Percentiles rank a stretch among this genome's conserved stretches.
phyloP scores from a whole-genome alignment of 2,113 vertebrate genomes.

The Rynchops niger region DNA sequence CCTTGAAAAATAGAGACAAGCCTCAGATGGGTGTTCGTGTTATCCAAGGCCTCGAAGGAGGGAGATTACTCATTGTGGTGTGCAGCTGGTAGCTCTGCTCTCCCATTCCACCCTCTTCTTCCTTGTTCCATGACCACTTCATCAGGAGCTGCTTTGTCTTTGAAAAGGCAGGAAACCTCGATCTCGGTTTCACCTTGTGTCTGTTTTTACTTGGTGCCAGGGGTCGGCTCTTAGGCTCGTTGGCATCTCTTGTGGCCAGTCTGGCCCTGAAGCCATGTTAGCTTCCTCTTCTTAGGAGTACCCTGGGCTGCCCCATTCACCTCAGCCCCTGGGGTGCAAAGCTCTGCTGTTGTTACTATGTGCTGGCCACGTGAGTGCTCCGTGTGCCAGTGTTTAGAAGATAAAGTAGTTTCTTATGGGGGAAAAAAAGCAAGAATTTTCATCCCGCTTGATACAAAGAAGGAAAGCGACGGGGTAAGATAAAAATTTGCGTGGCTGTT shows the following conservation, averaged over 20 bases:
- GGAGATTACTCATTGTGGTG: background rate
- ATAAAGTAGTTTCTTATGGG: background rate
- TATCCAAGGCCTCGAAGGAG: background rate
- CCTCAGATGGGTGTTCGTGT: background rate
- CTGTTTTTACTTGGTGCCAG: background rate
- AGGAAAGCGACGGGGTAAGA: background rate
- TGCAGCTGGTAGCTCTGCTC: background rate
- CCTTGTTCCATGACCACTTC: background rate
- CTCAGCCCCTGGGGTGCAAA: fast-evolving
- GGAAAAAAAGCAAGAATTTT: background rate
- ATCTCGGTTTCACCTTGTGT: background rate
- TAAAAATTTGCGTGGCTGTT: background rate
- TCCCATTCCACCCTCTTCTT: background rate
- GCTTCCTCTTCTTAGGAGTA: background rate
- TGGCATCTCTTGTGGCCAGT: background rate
- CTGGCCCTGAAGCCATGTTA: background rate
- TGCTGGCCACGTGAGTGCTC: background rate
- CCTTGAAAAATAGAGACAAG: background rate
- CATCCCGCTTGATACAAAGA: background rate
- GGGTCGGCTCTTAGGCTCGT: background rate
- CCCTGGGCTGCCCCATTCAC: background rate
- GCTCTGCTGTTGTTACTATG: background rate
- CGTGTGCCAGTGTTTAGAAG: background rate
- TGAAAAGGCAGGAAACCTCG: background rate
- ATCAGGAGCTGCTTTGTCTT: background rate